Conservation (phyloP, 2,797 vertebrate genomes). For the Sebastes umbrosus region DNA sequence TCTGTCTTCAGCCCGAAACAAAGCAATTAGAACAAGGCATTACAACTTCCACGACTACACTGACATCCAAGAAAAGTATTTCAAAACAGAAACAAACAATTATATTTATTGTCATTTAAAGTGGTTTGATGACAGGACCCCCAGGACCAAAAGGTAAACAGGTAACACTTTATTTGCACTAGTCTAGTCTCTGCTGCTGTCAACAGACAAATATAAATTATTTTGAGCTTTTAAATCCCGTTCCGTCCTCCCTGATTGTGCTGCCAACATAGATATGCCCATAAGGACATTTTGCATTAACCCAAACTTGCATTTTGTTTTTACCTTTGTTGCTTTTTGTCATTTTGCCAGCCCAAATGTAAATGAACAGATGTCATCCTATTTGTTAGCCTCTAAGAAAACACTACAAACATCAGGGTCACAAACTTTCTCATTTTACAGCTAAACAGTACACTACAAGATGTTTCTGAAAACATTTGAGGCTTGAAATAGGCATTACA, state of each 20-base stretch:
- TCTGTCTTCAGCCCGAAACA: background rate
- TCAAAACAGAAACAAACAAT: background rate
- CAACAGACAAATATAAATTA: background rate
- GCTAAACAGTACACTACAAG: no score
- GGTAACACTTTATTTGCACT: background rate
- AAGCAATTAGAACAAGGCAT: background rate
- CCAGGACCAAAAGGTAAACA: background rate
- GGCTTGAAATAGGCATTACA: no score
- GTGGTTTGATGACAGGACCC: background rate
- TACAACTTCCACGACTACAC: background rate
- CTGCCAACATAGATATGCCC: background rate
- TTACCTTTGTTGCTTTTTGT: background rate
- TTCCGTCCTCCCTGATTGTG: background rate
- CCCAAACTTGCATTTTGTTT: background rate
- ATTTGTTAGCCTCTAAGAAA: background rate
- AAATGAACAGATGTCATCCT: background rate
- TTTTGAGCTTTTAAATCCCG: background rate
- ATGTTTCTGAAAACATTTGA: no score
- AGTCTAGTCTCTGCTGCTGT: background rate
- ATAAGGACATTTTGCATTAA: background rate
- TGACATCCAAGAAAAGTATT: background rate
- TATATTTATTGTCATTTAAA: no score
- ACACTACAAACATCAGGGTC: background rate
- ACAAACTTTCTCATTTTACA: no score
- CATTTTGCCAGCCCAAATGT: no score